phyloP scores from a whole-genome alignment of 2,888 invertebrate genomes.

The Lycocerus yunnanus region DNA sequence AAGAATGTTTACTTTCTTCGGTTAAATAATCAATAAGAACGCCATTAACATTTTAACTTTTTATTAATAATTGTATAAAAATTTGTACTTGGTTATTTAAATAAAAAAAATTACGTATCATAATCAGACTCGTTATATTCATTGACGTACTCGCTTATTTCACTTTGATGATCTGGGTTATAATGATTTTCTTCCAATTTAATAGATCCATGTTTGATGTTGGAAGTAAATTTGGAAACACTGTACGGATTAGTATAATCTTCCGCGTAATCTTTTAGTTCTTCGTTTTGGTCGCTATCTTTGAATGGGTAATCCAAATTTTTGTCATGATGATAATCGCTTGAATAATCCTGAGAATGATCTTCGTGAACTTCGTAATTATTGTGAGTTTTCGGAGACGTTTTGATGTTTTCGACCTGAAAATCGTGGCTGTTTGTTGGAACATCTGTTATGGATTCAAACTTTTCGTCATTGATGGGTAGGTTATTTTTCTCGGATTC shows the following conservation, averaged over 20 bases:
- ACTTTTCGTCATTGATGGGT: neutral
- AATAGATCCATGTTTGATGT: neutral
- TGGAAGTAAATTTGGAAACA: constrained; percentile 5
- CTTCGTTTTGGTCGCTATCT: neutral
- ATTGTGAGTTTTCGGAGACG: neutral
- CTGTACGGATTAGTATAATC: constrained; percentile 8
- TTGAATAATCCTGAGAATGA: neutral
- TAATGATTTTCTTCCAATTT: constrained; percentile 4
- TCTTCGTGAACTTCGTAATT: neutral
- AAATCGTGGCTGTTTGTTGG: neutral
- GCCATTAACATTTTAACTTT: neutral
- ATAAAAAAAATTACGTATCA: neutral
- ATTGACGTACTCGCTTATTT: constrained; percentile 2
- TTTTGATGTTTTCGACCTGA: neutral
- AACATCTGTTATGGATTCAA: neutral
- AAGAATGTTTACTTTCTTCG: neutral
- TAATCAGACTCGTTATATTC: neutral
- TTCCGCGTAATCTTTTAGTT: neutral
- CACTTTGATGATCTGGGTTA: neutral
- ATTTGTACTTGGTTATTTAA: neutral
- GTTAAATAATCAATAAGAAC: neutral
- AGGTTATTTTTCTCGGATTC: neutral
- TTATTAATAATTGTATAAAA: neutral
- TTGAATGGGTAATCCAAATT: neutral
- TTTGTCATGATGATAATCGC: neutral